These are phyloP conservation scores for Metridium senile DNA, from an alignment of 92 coral and sea anemone genomes.

Conservation along the genomic window DNA sequence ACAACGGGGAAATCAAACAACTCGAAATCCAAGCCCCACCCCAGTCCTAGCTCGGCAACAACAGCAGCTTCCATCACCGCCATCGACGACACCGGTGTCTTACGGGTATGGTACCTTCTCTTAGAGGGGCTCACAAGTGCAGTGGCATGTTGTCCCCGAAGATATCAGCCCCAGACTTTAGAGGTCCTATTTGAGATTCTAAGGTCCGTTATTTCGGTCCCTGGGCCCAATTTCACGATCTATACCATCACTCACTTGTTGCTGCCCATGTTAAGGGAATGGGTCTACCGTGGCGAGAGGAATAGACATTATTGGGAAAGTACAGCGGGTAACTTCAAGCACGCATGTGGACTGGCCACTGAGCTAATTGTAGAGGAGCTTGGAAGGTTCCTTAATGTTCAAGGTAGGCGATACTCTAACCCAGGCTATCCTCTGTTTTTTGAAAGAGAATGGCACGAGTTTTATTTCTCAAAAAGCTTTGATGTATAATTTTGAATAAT, in stretches of 20 bases:
- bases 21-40: conserved; percentile 43
- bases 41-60: conserved; percentile 46
- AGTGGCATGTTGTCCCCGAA: conserved; percentile 94
- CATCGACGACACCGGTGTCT: conserved; percentile 96
- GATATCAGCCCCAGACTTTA: conserved; percentile 95
- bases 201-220: conserved; percentile 85
- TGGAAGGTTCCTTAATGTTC: conserved; percentile 86
- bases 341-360: conserved; percentile 99
- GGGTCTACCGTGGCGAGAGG: conserved; percentile 95
- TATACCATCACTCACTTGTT: conserved; percentile 84
- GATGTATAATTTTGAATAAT: too few species aligned
- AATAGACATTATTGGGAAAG: conserved; percentile 92
- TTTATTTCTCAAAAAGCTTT: too few species aligned
- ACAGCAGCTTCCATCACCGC: conserved; percentile 84
- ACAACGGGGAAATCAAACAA: conserved; percentile 57
- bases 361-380: conserved; percentile 93
- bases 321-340: conserved; percentile 98
- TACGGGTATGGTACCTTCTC: conserved; percentile 97
- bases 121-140: conserved; percentile 97
- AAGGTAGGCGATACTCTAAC: conserved; percentile 59
- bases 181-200: conserved; percentile 95
- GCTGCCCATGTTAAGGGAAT: conserved; percentile 92
- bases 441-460: background rate
- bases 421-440: background rate
- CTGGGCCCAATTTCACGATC: conserved; percentile 97